Percentiles rank a stretch among this genome's conserved stretches.
These are phyloP conservation scores for Frankliniella fusca DNA, from an alignment of 2,888 invertebrate species.

Conservation along the genomic window DNA sequence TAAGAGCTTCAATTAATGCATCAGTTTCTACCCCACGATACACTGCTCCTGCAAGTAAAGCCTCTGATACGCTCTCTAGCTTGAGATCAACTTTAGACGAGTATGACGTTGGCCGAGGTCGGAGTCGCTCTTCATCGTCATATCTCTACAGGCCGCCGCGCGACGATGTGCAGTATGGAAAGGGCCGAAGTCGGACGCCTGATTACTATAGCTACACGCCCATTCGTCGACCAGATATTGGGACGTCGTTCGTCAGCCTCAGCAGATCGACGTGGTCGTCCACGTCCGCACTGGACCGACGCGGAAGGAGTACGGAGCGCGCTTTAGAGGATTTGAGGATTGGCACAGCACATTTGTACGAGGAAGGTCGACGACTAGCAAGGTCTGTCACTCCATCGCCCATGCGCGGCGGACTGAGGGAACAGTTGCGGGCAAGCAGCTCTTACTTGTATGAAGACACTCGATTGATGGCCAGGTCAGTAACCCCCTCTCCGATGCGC, in stretches of 20 bases:
- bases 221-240: neutral
- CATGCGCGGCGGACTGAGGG: neutral
- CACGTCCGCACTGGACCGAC: neutral
- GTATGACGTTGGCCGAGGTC: neutral
- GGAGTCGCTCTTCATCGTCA: neutral
- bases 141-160: no score
- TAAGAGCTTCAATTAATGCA: neutral
- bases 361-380: neutral
- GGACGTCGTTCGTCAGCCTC: neutral
- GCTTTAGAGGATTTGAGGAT: neutral
- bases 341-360: neutral
- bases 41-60: neutral
- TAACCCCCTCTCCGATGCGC: slow-evolving; percentile 18
- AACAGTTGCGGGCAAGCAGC: neutral
- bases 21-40: neutral
- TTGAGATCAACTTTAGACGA: neutral
- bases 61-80: neutral
- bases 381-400: neutral
- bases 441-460: neutral
- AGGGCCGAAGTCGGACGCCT: neutral
- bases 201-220: slow-evolving; percentile 8
- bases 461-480: neutral
- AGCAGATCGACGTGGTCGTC: neutral
- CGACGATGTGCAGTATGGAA: neutral
- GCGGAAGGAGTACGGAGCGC: neutral